Evolutionary conservation across 2,797 vertebrate species (phyloP), one percentile per base, ranked within the genome.

Genomic region (Coranthus polyacanthus): DNA sequence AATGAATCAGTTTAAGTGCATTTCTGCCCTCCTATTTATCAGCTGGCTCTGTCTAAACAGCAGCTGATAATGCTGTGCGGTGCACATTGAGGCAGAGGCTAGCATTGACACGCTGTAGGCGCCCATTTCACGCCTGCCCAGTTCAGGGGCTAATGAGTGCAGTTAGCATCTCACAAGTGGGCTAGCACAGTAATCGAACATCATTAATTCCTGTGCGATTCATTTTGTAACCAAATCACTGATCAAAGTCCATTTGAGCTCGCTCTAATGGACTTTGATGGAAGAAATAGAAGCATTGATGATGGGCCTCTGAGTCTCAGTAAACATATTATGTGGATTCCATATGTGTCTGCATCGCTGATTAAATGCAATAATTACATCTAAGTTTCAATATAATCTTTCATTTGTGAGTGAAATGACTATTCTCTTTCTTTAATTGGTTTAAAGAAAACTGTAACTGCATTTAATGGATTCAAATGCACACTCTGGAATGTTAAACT

Each of bases 1-100:
- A 87, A 91, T 91, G 72, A 85, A 88, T 92, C 82, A 72, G 81
- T 86, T 83, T 63, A 82, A 90, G 83, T 87, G 88, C 81, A 80
- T 86, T 82, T 82, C 81, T 80, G 75, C 66, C 80, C 75, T 70
- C 46, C 67, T 63, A 85, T 92, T 81, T 69, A 87, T 92, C 88
- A 91, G 79, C 74, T 12, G 61, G 39, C 63, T 68, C 77, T 54
- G 79, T 86, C 79, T 67, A 75, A 84, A 83, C 68, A 70, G 75
- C 47, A 54, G 65, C 87, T 80, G 86, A 88, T 92, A 81, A 67
- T 81, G 85, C 85, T 83, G 82, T 43, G 71, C 46, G 1, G 13
- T 84, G 86, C 86, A 89, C 70, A 82, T 68, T 18, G 68, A 84
- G 72, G 81, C 75, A 49, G 49, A 38, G 68, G 59, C 72, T 66